These are phyloP conservation scores for Atrina japonica DNA, from an alignment of 2,888 invertebrate genomes.

Conservation along the genomic window DNA sequence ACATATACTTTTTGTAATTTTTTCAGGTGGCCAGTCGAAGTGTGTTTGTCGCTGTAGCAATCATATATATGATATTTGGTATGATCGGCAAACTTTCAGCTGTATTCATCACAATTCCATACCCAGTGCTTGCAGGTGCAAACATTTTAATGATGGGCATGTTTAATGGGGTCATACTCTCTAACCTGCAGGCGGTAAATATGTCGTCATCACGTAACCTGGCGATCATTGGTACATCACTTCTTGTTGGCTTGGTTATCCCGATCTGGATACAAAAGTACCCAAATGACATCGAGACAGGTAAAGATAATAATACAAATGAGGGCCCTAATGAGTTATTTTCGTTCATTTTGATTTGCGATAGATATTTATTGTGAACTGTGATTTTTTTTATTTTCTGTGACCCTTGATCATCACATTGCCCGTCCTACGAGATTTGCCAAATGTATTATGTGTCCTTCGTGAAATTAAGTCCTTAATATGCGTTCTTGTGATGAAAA, in stretches of 20 bases:
- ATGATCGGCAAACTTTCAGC: constrained; percentile 80
- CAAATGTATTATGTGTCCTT: too few species aligned
- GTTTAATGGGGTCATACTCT: constrained; percentile 64
- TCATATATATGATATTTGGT: constrained; percentile 78
- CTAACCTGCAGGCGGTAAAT: constrained; percentile 83
- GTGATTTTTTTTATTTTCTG: too few species aligned
- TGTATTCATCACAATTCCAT: constrained; percentile 80
- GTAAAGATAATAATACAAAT: constrained; percentile 29
- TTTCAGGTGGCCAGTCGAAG: constrained; percentile 78
- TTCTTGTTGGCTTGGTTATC: constrained; percentile 88
- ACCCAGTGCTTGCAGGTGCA: constrained; percentile 79
- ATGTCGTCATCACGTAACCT: constrained; percentile 91
- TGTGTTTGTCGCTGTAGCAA: constrained; percentile 79
- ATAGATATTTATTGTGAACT: too few species aligned
- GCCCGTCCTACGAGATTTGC: too few species aligned
- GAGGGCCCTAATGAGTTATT: too few species aligned
- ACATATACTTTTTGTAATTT: neutral
- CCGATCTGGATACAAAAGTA: constrained; percentile 62
- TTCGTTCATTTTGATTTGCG: too few species aligned
- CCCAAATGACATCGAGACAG: constrained; percentile 61
- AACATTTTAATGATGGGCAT: constrained; percentile 61
- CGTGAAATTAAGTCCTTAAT: too few species aligned
- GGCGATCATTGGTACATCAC: constrained; percentile 92
- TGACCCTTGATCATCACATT: too few species aligned
- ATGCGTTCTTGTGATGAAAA: too few species aligned